Percentiles rank a stretch among this genome's conserved stretches.
phyloP scores from a whole-genome alignment of 2,888 invertebrate genomes.

The Lasioglossum pauxillum region DNA sequence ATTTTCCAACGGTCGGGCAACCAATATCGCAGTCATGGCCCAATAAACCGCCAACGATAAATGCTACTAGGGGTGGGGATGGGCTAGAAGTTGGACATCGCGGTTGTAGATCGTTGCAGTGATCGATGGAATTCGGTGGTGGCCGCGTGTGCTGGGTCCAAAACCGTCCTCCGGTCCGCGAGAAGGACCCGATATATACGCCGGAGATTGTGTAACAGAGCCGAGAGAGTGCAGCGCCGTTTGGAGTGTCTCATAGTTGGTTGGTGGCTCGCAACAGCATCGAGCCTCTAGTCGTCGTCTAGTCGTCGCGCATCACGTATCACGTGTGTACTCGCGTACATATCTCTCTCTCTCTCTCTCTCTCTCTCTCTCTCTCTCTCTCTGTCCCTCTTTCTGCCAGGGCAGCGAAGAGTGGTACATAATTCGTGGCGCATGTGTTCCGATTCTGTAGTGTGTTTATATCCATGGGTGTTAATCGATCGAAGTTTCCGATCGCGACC shows the following conservation, averaged over 20 bases:
- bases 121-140: not conserved
- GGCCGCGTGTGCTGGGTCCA: not conserved
- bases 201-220: conserved; percentile 55
- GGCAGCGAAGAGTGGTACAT: not conserved
- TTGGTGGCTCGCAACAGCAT: conserved; percentile 34
- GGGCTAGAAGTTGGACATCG: too few species aligned
- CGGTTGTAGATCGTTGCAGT: not conserved
- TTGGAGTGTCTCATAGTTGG: conserved; percentile 46
- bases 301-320: conserved; percentile 57
- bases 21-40: too few species aligned
- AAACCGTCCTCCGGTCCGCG: conserved; percentile 16
- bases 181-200: conserved; percentile 10
- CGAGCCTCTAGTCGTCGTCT: conserved; percentile 58
- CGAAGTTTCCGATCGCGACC: not conserved
- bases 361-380: too few species aligned
- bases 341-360: too few species aligned
- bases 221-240: conserved; percentile 51
- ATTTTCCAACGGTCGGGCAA: too few species aligned
- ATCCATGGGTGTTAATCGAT: conserved; percentile 5
- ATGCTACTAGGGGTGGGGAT: too few species aligned
- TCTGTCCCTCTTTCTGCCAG: not conserved
- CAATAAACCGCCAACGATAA: too few species aligned
- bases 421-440: not conserved
- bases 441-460: not conserved
- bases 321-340: conserved; percentile 28